phyloP scores from a whole-genome alignment of 2,797 vertebrate species.

The Rhinichthys osculus region DNA sequence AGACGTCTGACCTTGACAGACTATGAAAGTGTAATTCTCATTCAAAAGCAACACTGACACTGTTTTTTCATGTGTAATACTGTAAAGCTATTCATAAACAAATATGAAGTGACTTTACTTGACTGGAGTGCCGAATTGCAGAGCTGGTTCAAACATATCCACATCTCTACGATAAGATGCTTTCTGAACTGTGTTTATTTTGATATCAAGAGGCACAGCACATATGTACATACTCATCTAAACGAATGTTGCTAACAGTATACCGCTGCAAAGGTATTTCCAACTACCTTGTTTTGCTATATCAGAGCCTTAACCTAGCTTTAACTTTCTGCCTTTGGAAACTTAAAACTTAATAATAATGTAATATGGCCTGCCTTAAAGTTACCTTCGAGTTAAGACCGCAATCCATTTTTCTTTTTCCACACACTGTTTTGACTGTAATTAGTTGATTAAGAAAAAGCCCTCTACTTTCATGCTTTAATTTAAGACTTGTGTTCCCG shows the following conservation, averaged over 20 bases:
- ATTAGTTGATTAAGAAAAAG: slow-evolving; percentile 41
- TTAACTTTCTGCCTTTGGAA: not conserved
- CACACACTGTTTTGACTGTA: slow-evolving; percentile 28
- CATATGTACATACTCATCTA: not conserved
- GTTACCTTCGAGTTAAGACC: slow-evolving; percentile 4
- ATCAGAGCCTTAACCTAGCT: not conserved
- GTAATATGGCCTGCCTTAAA: not conserved
- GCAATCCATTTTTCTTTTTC: not conserved
- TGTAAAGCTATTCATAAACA: not conserved
- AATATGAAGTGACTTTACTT: not conserved
- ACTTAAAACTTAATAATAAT: slow-evolving; percentile 6
- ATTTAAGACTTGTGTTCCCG: slow-evolving; percentile 30
- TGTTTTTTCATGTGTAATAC: not conserved
- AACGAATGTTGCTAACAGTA: not conserved
- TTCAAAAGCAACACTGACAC: not conserved
- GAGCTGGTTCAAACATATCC: not conserved
- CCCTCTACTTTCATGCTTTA: slow-evolving; percentile 45
- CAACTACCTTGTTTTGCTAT: not conserved
- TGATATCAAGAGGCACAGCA: not conserved
- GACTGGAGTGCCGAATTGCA: not conserved
- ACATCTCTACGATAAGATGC: not conserved
- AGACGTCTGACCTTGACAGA: too few species aligned
- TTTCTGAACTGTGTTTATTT: not conserved
- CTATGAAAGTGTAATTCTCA: not conserved
- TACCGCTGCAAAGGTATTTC: not conserved